phyloP scores from a whole-genome alignment of 2,113 vertebrate genomes.

The Pedetes capensis region DNA sequence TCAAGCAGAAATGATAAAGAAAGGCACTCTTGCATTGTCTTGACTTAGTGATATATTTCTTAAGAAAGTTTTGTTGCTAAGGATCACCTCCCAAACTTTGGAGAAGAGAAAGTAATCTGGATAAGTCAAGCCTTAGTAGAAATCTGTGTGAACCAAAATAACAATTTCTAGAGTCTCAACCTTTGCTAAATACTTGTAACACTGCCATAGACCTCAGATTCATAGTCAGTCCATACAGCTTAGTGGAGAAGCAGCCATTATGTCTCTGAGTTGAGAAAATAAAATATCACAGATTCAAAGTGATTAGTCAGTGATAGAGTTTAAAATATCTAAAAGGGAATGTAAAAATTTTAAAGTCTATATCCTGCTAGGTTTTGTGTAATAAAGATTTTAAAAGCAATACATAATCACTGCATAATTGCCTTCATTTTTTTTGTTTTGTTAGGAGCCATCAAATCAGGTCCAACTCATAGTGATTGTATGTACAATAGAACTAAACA shows the following conservation, averaged over 20 bases:
- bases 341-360: neutral
- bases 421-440: no score
- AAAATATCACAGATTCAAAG: neutral
- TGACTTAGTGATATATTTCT: neutral
- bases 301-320: neutral
- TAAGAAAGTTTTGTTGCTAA: neutral
- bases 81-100: neutral
- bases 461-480: no score
- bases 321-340: neutral
- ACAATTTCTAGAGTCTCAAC: neutral
- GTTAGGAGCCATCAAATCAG: no score
- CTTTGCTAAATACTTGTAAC: neutral
- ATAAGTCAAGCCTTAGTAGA: neutral
- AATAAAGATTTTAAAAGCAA: neutral
- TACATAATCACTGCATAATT: neutral
- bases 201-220: neutral
- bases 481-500: no score
- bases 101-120: conserved; percentile 10
- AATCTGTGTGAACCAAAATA: neutral
- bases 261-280: neutral
- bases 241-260: neutral
- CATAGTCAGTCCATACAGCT: neutral
- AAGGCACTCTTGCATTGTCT: neutral
- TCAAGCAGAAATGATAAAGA: neutral
- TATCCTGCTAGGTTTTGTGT: neutral